Evolutionary conservation across 1,140 invertebrate genomes (phyloP), one percentile per base, ranked within the genome.

Genomic region (Anastrepha obliqua): DNA sequence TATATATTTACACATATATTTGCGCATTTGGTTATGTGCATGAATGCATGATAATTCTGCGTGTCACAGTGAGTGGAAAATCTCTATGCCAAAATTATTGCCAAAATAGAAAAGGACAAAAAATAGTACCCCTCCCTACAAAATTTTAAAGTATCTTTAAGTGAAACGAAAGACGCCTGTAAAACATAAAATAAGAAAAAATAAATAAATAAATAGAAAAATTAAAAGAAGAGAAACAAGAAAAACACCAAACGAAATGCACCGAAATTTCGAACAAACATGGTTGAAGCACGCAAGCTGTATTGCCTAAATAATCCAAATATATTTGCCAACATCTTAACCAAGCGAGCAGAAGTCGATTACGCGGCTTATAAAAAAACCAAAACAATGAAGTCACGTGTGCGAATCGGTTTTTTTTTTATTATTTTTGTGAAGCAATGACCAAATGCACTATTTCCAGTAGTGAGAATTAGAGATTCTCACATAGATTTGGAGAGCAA

Each of bases 351-450:
- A 55, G 47, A 81, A n/a, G 74, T 81, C 47, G 74, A 81, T 81
- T 81, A 51, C 47, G 74, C 74, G 74, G 74, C 74, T 81, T 51
- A 81, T 51, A 81, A 11, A 3, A 51, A 81, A 81, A 81, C 47
- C 74, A 81, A 81, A 81, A 81, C 74, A 81, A 81, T 81, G 74
- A 81, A 81, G 55, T 81, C 74, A 81, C 74, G 74, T 81, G 74
- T 81, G 17, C 47, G 74, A 51, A 39, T 11, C 64, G 29, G 15
- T 1, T 62, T 62, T 67, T 39, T 67, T 67, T 67, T 67, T 42
- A 2, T 39, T 67, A 5, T 67, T 29, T 67, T 29, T 55, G n/a
- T 51, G 55, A 44, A 81, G 55, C 17, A 81, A 29, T 58, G 51
- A 81, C 17, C 8, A 55, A 58, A 81, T 29, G 74, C 74, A 81